Base-by-base conservation (phyloP, 2,888 invertebrate genomes). In the Pterostichus madidus region DNA sequence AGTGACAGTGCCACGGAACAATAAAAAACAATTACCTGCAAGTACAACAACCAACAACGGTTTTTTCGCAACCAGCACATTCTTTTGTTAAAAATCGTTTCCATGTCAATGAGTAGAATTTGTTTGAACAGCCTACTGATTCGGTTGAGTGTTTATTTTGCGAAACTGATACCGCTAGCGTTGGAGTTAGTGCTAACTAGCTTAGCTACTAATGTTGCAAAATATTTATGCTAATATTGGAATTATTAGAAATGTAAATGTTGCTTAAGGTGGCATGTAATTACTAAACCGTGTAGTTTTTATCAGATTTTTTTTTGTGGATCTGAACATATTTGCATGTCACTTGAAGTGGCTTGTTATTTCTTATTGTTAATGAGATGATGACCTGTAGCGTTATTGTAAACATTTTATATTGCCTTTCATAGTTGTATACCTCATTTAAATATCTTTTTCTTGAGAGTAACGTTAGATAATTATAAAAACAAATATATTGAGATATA, bases 171-270 rank as follows among this genome's bases (percentile, higher is more conserved):
- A 49, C 39, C 39, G 39, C 39, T 39, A 39, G 39, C 8, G 5
- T 39, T 7, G 39, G 31, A 5, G 64, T 13, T 52, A 52, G n/a
- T 56, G 56, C 56, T 56, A 56, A 56, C 56, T 17, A 56, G 56
- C 56, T 32, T 64, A 35, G 35, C 32, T 64, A 35, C 64, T 64
- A 64, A 64, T 59, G 64, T 64, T 64, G 64, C 64, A 64, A 64
- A 64, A 64, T 64, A 64, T 64, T 64, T 64, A 64, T 64, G 64
- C 64, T 32, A 64, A 64, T 64, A 64, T 64, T 64, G 10, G 35
- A 64, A 64, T 64, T 64, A 64, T 64, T 64, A 64, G 32, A 64
- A 64, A 64, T 64, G 64, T 64, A 64, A 64, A 64, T 64, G 35
- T 64, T 64, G 64, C 64, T 64, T 64, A 64, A 64, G 64, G 64